Percentiles rank a stretch among this genome's conserved stretches.
Evolutionary conservation across 2,113 vertebrate genomes (phyloP).

Genomic region (Microtus ochrogaster): DNA sequence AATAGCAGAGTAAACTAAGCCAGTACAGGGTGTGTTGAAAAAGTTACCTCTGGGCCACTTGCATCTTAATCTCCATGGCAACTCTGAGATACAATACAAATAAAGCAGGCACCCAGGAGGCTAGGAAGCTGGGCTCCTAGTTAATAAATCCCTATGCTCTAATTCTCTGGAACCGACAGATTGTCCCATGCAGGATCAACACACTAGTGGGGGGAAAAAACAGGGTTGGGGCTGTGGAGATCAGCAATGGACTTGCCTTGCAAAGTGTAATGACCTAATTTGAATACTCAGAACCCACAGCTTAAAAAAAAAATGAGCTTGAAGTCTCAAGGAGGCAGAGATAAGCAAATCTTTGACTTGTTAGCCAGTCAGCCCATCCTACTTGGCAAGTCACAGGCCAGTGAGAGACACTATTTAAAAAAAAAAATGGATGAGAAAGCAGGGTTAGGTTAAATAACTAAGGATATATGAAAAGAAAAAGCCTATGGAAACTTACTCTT

Average conservation of each 20-base stretch:
- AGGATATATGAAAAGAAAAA: background rate
- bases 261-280: background rate
- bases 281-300: background rate
- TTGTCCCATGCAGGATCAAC: background rate
- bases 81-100: background rate
- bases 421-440: background rate
- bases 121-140: background rate
- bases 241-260: background rate
- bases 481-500: background rate
- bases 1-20: background rate
- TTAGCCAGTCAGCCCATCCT: background rate
- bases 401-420: background rate
- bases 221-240: background rate
- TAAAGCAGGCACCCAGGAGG: background rate
- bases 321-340: background rate
- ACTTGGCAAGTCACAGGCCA: background rate
- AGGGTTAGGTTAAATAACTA: too few species aligned
- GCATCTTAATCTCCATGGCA: background rate
- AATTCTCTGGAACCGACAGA: background rate
- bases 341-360: background rate
- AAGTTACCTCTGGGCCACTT: background rate
- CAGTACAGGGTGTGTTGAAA: background rate
- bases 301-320: background rate
- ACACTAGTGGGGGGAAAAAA: background rate
- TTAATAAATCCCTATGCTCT: background rate